These are phyloP conservation scores for Bombus waltoni DNA, from an alignment of 1,140 invertebrate genomes.

Conservation along the genomic window DNA sequence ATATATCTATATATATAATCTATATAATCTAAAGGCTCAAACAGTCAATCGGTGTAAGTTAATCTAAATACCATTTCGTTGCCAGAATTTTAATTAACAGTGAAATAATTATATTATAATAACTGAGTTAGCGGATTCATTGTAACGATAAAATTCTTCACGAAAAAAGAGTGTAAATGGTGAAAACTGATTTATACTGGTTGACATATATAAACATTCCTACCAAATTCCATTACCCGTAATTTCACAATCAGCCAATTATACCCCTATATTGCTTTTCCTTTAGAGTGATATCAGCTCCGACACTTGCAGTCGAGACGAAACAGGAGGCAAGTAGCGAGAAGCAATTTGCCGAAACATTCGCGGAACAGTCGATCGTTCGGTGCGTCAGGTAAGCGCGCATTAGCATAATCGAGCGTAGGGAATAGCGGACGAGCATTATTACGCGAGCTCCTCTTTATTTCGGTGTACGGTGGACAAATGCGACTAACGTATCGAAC, in stretches of 20 bases:
- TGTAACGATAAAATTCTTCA: background rate
- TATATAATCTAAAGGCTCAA: no score
- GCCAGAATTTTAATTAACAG: background rate
- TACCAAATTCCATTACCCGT: background rate
- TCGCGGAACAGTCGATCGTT: background rate
- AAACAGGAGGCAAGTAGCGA: background rate
- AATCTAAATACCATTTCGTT: background rate
- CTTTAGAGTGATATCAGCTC: background rate
- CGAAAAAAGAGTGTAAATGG: background rate
- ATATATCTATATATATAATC: no score
- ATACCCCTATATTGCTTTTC: background rate
- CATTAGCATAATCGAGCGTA: background rate
- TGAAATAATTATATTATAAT: background rate
- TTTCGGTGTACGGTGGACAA: constrained; percentile 69
- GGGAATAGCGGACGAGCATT: constrained; percentile 24
- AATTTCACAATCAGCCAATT: background rate
- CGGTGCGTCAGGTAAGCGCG: background rate
- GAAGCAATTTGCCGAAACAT: background rate
- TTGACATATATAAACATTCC: background rate
- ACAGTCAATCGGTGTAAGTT: no score
- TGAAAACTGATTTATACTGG: background rate
- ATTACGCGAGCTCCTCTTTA: constrained; percentile 60
- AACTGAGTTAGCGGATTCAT: background rate
- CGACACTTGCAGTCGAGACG: background rate
- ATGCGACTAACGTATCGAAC: constrained; percentile 75